A percentile compares a stretch with the other conserved stretches of the same genome.
These are phyloP conservation scores for Contarinia nasturtii DNA, from an alignment of 1,140 invertebrate species.

Conservation along the genomic window DNA sequence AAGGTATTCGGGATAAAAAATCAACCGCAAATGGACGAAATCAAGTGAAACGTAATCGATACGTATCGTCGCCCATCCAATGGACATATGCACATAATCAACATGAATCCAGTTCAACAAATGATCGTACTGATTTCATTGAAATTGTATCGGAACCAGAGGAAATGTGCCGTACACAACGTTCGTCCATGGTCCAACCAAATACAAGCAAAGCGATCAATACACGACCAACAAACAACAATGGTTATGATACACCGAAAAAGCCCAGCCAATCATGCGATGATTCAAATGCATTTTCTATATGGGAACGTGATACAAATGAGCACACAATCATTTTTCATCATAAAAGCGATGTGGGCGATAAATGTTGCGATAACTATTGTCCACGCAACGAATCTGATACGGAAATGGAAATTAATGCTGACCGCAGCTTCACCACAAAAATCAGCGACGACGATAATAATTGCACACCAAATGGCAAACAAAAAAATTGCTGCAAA, in stretches of 20 bases:
- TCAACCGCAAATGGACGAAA: background rate
- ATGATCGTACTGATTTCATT: background rate
- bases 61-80: conserved; percentile 1
- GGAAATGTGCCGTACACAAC: background rate
- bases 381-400: background rate
- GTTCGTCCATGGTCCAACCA: background rate
- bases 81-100: conserved; percentile 1
- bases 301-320: background rate
- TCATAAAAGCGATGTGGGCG: conserved; percentile 1
- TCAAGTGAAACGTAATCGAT: background rate
- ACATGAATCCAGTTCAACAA: background rate
- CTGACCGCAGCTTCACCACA: too few relatives aligned
- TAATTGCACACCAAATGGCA: background rate
- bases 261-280: too few relatives aligned
- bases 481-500: background rate
- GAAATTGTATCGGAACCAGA: background rate
- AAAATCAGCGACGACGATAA: background rate
- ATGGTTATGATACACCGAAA: too few relatives aligned
- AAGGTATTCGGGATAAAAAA: background rate
- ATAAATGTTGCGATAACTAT: conserved; percentile 3
- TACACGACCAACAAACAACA: background rate
- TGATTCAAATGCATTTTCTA: background rate
- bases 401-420: too few relatives aligned
- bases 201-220: background rate
- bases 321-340: conserved; percentile 1